Evolutionary conservation across 1,140 invertebrate genomes (phyloP).

Genomic region (Drosophila tropicalis): DNA sequence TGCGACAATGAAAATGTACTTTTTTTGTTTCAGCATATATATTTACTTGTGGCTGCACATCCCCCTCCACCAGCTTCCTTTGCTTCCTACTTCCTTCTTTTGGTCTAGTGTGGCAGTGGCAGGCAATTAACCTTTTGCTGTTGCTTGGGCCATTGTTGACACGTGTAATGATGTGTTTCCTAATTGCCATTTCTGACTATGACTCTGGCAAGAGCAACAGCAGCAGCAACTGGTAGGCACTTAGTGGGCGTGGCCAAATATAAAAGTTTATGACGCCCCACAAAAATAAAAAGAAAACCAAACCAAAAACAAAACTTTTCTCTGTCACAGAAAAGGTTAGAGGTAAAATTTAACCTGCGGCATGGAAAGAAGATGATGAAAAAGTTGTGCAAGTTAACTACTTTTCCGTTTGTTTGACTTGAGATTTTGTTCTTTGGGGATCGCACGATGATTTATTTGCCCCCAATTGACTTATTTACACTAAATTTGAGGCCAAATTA

Average conservation of each 20-base stretch:
- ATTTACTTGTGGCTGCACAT: neutral
- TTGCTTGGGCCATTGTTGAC: conserved; percentile 57
- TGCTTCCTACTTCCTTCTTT: neutral
- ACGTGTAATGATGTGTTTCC: conserved; percentile 76
- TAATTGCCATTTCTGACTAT: conserved; percentile 59
- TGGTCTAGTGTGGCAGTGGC: conserved; percentile 24
- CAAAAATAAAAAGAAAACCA: conserved; percentile 13
- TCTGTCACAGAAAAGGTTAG: conserved; percentile 55
- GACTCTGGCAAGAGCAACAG: neutral
- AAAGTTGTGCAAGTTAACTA: neutral
- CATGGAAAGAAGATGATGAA: neutral
- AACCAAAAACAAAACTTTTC: conserved; percentile 21
- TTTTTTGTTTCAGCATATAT: conserved; percentile 10
- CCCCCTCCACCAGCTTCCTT: neutral
- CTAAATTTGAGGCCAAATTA: neutral
- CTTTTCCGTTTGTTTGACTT: conserved; percentile 4
- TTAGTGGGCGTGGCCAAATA: conserved; percentile 28
- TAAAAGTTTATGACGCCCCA: conserved; percentile 27
- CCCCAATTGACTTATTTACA: conserved; percentile 6
- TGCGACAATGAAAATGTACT: conserved; percentile 9
- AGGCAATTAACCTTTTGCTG: conserved; percentile 71
- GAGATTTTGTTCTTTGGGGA: neutral
- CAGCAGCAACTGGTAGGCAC: conserved; percentile 38
- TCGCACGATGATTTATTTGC: neutral
- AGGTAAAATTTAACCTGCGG: conserved; percentile 33